phyloP scores from a whole-genome alignment of 2,113 vertebrate species.

The Megaptera novaeangliae region DNA sequence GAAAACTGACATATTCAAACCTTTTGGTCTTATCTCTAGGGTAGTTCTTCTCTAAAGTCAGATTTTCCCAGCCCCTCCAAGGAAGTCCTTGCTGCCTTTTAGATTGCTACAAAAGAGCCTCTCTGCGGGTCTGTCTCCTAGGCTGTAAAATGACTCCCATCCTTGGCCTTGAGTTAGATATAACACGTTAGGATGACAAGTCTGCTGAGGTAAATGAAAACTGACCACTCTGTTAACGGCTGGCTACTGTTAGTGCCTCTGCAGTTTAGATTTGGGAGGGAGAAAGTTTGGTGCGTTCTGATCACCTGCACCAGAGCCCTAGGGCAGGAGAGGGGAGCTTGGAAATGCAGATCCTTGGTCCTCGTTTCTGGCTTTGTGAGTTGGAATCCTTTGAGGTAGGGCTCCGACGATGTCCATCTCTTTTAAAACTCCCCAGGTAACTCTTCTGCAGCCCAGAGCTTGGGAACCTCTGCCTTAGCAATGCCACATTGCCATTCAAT shows the following conservation, averaged over 20 bases:
- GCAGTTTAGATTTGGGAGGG: background rate
- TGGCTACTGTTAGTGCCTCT: background rate
- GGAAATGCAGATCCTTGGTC: background rate
- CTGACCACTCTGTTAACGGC: background rate
- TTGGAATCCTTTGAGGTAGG: background rate
- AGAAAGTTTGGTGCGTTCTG: background rate
- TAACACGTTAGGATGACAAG: background rate
- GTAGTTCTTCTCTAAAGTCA: background rate
- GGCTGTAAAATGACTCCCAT: background rate
- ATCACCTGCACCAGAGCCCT: background rate
- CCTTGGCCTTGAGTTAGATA: background rate
- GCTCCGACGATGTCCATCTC: background rate
- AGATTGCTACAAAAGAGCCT: background rate
- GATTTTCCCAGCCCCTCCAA: background rate
- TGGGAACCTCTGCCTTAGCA: background rate
- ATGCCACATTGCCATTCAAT: background rate
- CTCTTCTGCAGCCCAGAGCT: background rate
- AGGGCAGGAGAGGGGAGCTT: background rate
- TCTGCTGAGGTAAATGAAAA: conserved; percentile 45
- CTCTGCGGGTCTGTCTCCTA: background rate
- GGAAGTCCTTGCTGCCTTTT: background rate
- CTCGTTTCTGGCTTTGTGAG: background rate
- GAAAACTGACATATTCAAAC: background rate
- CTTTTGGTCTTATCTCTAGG: background rate
- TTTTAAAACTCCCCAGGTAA: background rate